Evolutionary conservation across 2,113 vertebrate genomes (phyloP), one percentile per base, ranked within the genome.

Genomic region (Chitala chitala): DNA sequence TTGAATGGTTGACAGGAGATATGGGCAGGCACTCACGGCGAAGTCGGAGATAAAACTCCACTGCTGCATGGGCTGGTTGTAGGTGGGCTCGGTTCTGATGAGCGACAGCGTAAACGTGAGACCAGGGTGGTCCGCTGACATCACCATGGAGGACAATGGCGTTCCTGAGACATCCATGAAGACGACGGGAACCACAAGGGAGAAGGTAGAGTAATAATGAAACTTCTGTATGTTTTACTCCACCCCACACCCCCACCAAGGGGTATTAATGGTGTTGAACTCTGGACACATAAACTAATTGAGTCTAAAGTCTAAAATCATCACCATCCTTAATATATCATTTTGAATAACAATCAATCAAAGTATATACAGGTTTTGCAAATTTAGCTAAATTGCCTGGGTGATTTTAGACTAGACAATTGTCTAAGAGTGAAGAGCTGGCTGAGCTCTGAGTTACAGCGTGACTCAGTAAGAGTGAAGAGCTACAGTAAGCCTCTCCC

Each of bases 41-140:
- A 91, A 92, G 80, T 91, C 88, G 0, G 92, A 93, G 64, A 89
- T 76, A 63, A 92, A 93, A 71, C 84, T 91, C 91, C 90, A 92
- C 74, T 89, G 91, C 81, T 93, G 92, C 86, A 88, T 87, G 63
- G 91, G 90, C 79, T 89, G 90, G 78, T 91, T 89, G 82, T 92
- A 93, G 1, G 89, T 88, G 0, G 84, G 85, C 81, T 92, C 87
- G 0, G 89, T 91, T 73, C 80, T 80, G 77, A 90, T 77, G 51
- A 94, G 83, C 58, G 77, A 77, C 5, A 92, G 83, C 0, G 86
- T 89, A 78, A 93, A 93, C 0, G 88, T 91, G 77, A 91, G 84
- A 22, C 86, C 88, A 0, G 89, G 86, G 76, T 89, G 91, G 77
- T 91, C 89, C 3, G 86, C 83, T 72, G 91, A 91, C 72, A 92